Percentiles rank a stretch among this genome's conserved stretches.
Evolutionary conservation across 1,140 invertebrate genomes (phyloP).

Genomic region (Drosophila aff.): DNA sequence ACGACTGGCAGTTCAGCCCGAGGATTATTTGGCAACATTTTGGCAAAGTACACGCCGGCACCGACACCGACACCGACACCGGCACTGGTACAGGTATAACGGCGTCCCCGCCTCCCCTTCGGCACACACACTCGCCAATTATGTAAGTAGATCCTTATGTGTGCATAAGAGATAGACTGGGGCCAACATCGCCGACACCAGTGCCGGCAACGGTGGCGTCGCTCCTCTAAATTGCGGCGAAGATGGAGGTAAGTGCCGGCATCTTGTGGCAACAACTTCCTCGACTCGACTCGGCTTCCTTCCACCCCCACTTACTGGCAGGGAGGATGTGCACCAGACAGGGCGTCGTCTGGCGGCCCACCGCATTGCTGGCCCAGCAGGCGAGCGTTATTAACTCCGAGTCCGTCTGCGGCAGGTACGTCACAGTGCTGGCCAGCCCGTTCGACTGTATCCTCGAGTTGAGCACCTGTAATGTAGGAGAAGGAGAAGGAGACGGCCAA

Average conservation of each 20-base stretch:
- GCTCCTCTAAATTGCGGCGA: constrained; percentile 69
- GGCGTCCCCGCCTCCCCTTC: neutral
- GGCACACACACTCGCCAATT: constrained; percentile 60
- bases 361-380: constrained; percentile 94
- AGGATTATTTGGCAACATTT: constrained; percentile 65
- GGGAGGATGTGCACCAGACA: constrained; percentile 93
- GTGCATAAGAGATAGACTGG: constrained; percentile 68
- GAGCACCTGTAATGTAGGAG: constrained; percentile 84
- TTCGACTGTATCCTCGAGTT: constrained; percentile 87
- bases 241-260: constrained; percentile 60
- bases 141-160: constrained; percentile 79
- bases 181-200: constrained; percentile 15
- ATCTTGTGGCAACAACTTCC: constrained; percentile 59
- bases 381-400: constrained; percentile 92
- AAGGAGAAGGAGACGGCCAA: constrained; percentile 19
- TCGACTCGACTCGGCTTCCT: constrained; percentile 44
- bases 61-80: constrained; percentile 7
- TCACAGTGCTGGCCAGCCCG: constrained; percentile 89
- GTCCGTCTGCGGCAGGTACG: constrained; percentile 88
- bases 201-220: constrained; percentile 24
- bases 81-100: constrained; percentile 13
- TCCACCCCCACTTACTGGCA: constrained; percentile 88
- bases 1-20: constrained; percentile 17
- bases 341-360: constrained; percentile 92
- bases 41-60: constrained; percentile 42